Evolutionary conservation across 2,888 invertebrate genomes (phyloP), one percentile per base, ranked within the genome.

Genomic region (Pandemis heparana): DNA sequence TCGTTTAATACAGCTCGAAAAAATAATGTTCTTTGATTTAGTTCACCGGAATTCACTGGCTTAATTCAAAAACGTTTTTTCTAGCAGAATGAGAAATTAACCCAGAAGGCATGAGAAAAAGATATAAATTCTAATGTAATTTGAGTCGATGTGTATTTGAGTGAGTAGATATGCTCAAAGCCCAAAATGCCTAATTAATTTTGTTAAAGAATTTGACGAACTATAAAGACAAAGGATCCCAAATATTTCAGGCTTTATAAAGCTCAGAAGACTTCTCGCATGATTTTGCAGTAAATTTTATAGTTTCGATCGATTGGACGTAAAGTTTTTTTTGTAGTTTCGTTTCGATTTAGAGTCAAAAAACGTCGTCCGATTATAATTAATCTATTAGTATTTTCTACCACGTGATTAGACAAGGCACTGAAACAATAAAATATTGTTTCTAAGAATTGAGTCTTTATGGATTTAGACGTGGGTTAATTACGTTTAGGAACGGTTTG

Each of bases 141-240:
- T 51, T n/a, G 6, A 6, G 48, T n/a, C 38, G 14, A 60, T 14
- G 56, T 18, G 32, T 59, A 59, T 59, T 59, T n/a, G 32, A 59
- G 32, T 23, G 59, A 32, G 23, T 32, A 32, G 8, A 23, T 38
- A 14, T 5, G 16, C 61, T n/a, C n/a, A 39, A 8, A 16, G n/a
- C 61, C 14, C 39, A 61, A 9, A 32, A 16, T 8, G 39, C 16
- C 6, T 39, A 16, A n/a, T 39, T 38, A 18, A 53, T 18, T 16
- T 14, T 18, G 48, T 39, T 39, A 16, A 61, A n/a, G 2, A 5
- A 5, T 39, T 61, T n/a, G 38, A 61, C 9, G 39, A n/a, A 39
- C 39, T 39, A 39, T 61, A n/a, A 39, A 9, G 61, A 61, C 39
- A 61, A 61, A 61, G 38, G 61, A 61, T 61, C 9, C 1, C 9